Percentiles rank a stretch among this genome's conserved stretches.
phyloP scores from a whole-genome alignment of 2,888 invertebrate species.

The Brachylomia viminalis region DNA sequence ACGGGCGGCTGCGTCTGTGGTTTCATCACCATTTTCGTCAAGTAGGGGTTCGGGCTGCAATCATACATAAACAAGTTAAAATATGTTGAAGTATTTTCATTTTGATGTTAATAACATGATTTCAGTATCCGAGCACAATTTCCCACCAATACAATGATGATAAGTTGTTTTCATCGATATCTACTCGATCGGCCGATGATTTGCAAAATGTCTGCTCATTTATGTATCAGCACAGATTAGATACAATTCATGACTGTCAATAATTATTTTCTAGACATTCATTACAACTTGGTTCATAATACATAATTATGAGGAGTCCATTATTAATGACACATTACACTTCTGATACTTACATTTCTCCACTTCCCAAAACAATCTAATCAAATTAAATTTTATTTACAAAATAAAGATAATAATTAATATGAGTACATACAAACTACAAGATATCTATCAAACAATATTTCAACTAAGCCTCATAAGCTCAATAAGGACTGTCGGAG shows the following conservation, averaged over 20 bases:
- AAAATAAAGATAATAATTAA: slow-evolving; percentile 2
- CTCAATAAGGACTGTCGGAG: slow-evolving; percentile 30
- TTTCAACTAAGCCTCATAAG: slow-evolving; percentile 42
- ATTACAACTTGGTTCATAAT: neutral
- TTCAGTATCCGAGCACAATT: slow-evolving; percentile 9
- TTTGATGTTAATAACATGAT: slow-evolving; percentile 1
- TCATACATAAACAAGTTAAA: slow-evolving; percentile 22
- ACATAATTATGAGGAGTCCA: neutral
- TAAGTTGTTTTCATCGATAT: slow-evolving; percentile 10
- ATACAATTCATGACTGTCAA: slow-evolving; percentile 6
- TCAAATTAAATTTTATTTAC: neutral
- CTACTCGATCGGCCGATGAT: slow-evolving; percentile 17
- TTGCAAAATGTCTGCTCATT: slow-evolving; percentile 22
- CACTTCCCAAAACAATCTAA: neutral
- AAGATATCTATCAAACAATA: slow-evolving; percentile 27
- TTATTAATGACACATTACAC: slow-evolving; percentile 6
- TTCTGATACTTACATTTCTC: neutral
- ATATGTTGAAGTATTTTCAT: slow-evolving; percentile 19
- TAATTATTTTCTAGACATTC: neutral
- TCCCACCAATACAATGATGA: slow-evolving; percentile 23
- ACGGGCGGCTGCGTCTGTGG: slow-evolving; percentile 53
- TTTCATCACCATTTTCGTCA: slow-evolving; percentile 71
- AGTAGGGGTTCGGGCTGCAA: slow-evolving; percentile 67
- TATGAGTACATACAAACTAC: slow-evolving; percentile 26
- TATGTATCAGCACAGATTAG: slow-evolving; percentile 1